Percentiles rank a stretch among this genome's conserved stretches.
Conservation (phyloP, 2,797 vertebrate species). For the Acanthurus tractus region DNA sequence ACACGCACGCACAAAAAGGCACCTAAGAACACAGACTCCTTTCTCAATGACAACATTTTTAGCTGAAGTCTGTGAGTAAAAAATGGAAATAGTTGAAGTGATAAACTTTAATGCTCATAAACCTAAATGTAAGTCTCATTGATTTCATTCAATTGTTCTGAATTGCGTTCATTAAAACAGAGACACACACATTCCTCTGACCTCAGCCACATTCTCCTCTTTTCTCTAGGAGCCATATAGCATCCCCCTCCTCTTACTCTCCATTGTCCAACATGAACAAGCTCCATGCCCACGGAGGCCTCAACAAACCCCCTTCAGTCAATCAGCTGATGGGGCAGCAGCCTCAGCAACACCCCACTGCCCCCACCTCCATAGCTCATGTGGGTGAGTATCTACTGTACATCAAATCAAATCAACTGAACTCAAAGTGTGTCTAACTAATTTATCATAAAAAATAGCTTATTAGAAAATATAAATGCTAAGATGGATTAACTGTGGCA, state of each 20-base stretch:
- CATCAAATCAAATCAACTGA: not conserved
- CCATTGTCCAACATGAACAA: constrained; percentile 94
- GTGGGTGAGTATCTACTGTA: constrained; percentile 88
- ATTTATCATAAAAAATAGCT: not conserved
- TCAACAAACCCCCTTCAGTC: constrained; percentile 91
- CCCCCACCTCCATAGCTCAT: constrained; percentile 85
- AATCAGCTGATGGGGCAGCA: constrained; percentile 95
- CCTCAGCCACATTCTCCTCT: constrained; percentile 13
- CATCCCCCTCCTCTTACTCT: constrained; percentile 89
- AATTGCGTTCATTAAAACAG: constrained; percentile 1
- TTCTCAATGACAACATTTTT: not conserved
- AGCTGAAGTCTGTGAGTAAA: not conserved
- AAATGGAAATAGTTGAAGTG: no score
- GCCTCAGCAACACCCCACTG: constrained; percentile 85
- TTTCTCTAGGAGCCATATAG: constrained; percentile 87
- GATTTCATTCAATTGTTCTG: not conserved
- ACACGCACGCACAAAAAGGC: constrained; percentile 4
- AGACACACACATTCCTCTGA: constrained; percentile 15
- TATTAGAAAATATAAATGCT: not conserved
- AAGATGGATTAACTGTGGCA: not conserved
- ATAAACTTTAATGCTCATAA: not conserved
- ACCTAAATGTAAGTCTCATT: not conserved
- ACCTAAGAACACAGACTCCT: not conserved
- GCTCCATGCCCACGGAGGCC: constrained; percentile 84
- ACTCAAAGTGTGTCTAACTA: not conserved